phyloP scores from a whole-genome alignment of 2,888 invertebrate species.

The Eledona agricola region DNA sequence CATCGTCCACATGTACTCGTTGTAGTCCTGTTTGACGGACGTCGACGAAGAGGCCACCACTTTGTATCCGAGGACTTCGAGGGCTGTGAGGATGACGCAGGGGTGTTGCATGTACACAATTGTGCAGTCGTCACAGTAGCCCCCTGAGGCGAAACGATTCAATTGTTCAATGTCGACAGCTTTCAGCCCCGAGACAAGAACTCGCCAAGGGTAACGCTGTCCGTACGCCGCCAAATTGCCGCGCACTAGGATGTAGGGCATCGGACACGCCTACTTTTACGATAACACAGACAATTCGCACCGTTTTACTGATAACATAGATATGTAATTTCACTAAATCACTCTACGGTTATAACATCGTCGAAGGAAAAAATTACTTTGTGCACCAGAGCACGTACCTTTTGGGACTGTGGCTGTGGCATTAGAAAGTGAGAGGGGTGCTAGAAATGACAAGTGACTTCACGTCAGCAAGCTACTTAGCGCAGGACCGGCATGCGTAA shows the following conservation, averaged over 20 bases:
- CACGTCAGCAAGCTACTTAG: slow-evolving; percentile 25
- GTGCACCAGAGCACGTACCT: too few species aligned
- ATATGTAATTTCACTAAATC: too few species aligned
- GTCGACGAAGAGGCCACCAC: slow-evolving; percentile 88
- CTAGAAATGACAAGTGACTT: slow-evolving; percentile 17
- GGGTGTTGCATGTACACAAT: slow-evolving; percentile 89
- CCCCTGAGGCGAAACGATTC: slow-evolving; percentile 83
- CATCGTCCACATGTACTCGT: slow-evolving; percentile 95
- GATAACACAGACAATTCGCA: too few species aligned
- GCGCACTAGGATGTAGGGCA: slow-evolving; percentile 91
- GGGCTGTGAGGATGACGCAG: slow-evolving; percentile 84
- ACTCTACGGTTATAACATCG: slow-evolving; percentile 6
- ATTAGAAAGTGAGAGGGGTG: too few species aligned
- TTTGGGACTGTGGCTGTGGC: too few species aligned
- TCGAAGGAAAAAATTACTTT: too few species aligned
- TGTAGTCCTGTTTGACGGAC: slow-evolving; percentile 86
- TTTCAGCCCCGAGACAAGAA: slow-evolving; percentile 86
- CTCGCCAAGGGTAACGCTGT: slow-evolving; percentile 88
- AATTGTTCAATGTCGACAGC: slow-evolving; percentile 84
- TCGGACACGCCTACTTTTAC: slow-evolving; percentile 56
- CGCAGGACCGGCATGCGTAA: too few species aligned
- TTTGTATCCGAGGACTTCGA: slow-evolving; percentile 88
- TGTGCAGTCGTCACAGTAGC: slow-evolving; percentile 84
- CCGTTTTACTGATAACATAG: slow-evolving; percentile 19
- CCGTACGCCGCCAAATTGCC: slow-evolving; percentile 88